Base-by-base conservation (phyloP, 35 echinoderm and acorn worm species). In the Hemicentrotus pulcherrimus region DNA sequence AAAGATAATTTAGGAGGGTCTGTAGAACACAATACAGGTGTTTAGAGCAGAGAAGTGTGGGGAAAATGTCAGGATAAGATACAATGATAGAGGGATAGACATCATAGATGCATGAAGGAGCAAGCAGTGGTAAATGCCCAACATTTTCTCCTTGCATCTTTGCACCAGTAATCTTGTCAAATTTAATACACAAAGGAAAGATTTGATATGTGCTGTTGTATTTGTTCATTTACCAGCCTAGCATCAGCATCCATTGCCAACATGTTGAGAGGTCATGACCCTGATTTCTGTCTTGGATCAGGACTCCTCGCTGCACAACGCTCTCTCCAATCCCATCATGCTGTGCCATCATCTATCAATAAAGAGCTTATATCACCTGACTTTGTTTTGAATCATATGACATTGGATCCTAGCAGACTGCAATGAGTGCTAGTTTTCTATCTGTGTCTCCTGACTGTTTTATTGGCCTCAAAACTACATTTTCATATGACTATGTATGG, bases 261-360 rank as follows among this genome's bases (percentile, higher is more conserved):
- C 47, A 99, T 99, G 28, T 31, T 99, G 10, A 86, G 86, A 86
- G 94, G 90, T 22, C 60, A 96, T 16, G n/a, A 61, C 0, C 95
- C 98, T 61, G 96, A 96, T 46, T 87, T 94, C 12, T 96, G 96
- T 90, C 96, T 99, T 12, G 94, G 96, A 59, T 85, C 92, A 61
- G 98, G 98, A 47, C 94, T 99, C 4, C 46, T 94, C n/a, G 97
- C 96, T 85, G 98, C 98, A 13, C 61, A 94, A 14, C 86, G 91
- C 31, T 96, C 96, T 18, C 95, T 98, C 0, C 86, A 41, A 61
- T 97, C 95, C 14, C 94, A 91, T 28, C 46, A 98, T 41, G 58
- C 97, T 31, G 88, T 98, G 18, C 97, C 97, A 48, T 32, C 58
- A 88, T 90, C 33, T 8, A 96, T 98, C 88, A 15, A 31, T 12